These are phyloP conservation scores for Borostomias antarcticus DNA, from an alignment of 2,797 vertebrate genomes.

Conservation along the genomic window DNA sequence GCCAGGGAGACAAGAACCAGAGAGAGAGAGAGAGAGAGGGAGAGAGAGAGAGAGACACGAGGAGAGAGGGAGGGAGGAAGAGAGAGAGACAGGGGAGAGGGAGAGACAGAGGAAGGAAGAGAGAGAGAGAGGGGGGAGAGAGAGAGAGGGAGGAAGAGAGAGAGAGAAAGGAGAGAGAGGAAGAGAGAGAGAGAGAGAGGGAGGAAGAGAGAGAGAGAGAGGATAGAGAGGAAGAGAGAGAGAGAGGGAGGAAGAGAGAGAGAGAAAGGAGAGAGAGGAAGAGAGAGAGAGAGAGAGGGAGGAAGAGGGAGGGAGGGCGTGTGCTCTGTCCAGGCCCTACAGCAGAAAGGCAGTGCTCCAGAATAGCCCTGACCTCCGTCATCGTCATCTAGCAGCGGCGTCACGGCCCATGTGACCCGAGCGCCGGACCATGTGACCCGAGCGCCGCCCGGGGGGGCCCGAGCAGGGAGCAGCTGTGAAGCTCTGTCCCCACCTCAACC, in stretches of 20 bases:
- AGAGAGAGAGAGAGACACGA: constrained; percentile 24
- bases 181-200: background rate
- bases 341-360: constrained; percentile 57
- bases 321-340: too few relatives aligned
- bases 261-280: constrained; percentile 29
- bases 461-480: constrained; percentile 50
- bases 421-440: constrained; percentile 50
- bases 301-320: constrained; percentile 28
- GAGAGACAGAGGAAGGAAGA: background rate
- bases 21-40: constrained; percentile 33
- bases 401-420: constrained; percentile 50
- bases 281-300: constrained; percentile 26
- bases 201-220: constrained; percentile 1
- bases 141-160: constrained; percentile 1
- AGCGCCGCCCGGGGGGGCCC: constrained; percentile 22
- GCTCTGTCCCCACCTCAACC: background rate
- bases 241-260: constrained; percentile 34
- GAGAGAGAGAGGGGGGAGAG: background rate
- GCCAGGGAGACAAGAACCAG: constrained; percentile 48
- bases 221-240: background rate
- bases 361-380: constrained; percentile 62
- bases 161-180: background rate
- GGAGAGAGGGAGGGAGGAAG: background rate
- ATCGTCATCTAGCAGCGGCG: constrained; percentile 36
- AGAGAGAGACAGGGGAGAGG: background rate